Conservation (phyloP, 2,797 vertebrate genomes). For the Enteromius argenteus region DNA sequence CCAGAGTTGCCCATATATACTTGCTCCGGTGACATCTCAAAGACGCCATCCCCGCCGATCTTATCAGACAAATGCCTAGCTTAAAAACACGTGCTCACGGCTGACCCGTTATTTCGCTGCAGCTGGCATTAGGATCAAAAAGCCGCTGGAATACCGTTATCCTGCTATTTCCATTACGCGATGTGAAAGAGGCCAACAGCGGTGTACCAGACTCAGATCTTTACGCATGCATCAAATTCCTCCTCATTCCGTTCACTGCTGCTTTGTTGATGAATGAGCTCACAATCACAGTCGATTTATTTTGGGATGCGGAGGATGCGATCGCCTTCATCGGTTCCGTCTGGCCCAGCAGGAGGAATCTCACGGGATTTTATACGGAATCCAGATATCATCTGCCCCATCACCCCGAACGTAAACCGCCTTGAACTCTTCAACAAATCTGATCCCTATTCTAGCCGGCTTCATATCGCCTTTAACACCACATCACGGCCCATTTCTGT, state of each 20-base stretch:
- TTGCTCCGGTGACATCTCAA: constrained; percentile 86
- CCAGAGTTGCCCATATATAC: constrained; percentile 88
- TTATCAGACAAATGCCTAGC: neutral
- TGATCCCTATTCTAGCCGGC: constrained; percentile 19
- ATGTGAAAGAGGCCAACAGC: neutral
- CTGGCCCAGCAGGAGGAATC: constrained; percentile 54
- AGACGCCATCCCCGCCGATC: constrained; percentile 68
- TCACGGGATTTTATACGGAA: neutral
- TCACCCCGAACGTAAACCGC: constrained; percentile 57
- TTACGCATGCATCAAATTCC: constrained; percentile 49
- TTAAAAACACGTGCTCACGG: neutral
- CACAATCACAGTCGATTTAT: neutral
- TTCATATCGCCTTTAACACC: constrained; percentile 26
- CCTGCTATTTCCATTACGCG: neutral
- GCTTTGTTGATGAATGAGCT: neutral
- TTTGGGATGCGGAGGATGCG: neutral
- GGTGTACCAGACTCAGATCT: constrained; percentile 12
- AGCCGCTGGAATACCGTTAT: neutral
- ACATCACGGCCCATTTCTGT: neutral
- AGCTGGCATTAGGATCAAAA: constrained; percentile 3
- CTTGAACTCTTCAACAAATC: constrained; percentile 43
- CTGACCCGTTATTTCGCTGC: constrained; percentile 21
- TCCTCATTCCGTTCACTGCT: neutral
- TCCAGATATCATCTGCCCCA: constrained; percentile 49
- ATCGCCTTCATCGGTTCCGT: neutral